A percentile compares a stretch with the other conserved stretches of the same genome.
Conservation (phyloP, 2,888 invertebrate genomes). For the Chloroclystis v-ata region DNA sequence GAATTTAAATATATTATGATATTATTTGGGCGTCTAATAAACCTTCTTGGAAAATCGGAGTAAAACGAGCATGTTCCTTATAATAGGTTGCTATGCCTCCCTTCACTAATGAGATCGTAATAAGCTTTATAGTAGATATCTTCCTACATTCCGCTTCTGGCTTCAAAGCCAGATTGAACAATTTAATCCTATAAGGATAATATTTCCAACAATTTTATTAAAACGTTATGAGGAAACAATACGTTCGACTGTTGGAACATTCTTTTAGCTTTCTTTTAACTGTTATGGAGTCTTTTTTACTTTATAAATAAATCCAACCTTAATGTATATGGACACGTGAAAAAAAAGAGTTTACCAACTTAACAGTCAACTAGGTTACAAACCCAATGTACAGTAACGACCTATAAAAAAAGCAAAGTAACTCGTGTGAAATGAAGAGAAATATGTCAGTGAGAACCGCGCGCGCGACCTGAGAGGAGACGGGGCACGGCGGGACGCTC, state of each 20-base stretch:
- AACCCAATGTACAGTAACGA: too few relatives aligned
- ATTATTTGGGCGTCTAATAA: constrained; percentile 21
- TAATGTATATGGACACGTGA: too few relatives aligned
- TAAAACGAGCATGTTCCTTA: constrained; percentile 14
- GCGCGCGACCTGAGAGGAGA: too few relatives aligned
- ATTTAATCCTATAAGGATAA: constrained; percentile 1
- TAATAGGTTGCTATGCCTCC: constrained; percentile 4
- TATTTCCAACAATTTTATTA: neutral
- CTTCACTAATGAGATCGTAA: constrained; percentile 2
- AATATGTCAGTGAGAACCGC: too few relatives aligned
- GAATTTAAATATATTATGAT: constrained; percentile 27
- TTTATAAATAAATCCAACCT: too few relatives aligned
- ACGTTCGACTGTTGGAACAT: neutral
- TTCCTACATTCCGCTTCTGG: neutral
- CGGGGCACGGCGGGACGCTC: too few relatives aligned
- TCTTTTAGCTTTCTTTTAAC: too few relatives aligned
- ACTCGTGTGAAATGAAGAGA: too few relatives aligned
- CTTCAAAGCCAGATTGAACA: constrained; percentile 1
- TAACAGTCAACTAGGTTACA: too few relatives aligned
- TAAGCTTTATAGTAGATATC: neutral
- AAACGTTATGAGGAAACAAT: neutral
- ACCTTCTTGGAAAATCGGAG: constrained; percentile 20
- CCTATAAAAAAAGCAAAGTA: too few relatives aligned
- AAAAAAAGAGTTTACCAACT: too few relatives aligned
- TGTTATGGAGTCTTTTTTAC: too few relatives aligned